Base-by-base conservation (phyloP, 2,797 vertebrate genomes). In the Danio kyathit region DNA sequence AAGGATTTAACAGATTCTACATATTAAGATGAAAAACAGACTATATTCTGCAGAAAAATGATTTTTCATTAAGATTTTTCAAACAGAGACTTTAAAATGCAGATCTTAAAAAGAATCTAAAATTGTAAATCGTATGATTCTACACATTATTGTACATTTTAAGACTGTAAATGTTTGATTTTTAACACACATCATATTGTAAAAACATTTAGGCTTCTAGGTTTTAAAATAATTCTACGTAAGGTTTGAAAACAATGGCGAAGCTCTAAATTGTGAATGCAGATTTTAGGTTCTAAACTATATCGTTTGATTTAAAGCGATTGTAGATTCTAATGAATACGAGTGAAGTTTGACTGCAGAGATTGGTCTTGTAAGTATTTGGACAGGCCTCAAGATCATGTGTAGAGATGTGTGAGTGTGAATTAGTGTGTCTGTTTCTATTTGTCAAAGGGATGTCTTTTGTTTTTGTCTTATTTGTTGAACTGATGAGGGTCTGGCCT, bases 361-460 rank as follows among this genome's bases (percentile, higher is more conserved):
- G 49, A 38, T 38, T 49, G 57, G n/a, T 52, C 54, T 43, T 14
- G 7, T 9, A 29, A 72, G 77, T 60, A 72, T 79, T 80, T 72
- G 77, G 48, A 72, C 67, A 54, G 77, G 59, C 48, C 14, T 52
- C 77, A 52, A 60, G 46, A 63, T 71, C 17, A 60, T 43, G 19
- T 43, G 44, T 84, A 56, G 17, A 38, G 56, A 64, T 14, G 52
- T 51, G 48, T 38, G 40, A 46, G 65, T 51, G 46, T 70, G 59
- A 19, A 21, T 57, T 56, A 60, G 49, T 40, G 61, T 19, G 59
- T 43, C 67, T 70, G 61, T 82, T 84, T 79, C 19, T 82, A 87
- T 90, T 90, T 89, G 93, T 92, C 87, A 92, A 75, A 90, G 89
- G 92, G 88, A 89, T 91, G 92, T 91, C 65, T 82, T 93, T 92